Evolutionary conservation across 2,113 vertebrate genomes (phyloP).

Genomic region (Ailurus styani): DNA sequence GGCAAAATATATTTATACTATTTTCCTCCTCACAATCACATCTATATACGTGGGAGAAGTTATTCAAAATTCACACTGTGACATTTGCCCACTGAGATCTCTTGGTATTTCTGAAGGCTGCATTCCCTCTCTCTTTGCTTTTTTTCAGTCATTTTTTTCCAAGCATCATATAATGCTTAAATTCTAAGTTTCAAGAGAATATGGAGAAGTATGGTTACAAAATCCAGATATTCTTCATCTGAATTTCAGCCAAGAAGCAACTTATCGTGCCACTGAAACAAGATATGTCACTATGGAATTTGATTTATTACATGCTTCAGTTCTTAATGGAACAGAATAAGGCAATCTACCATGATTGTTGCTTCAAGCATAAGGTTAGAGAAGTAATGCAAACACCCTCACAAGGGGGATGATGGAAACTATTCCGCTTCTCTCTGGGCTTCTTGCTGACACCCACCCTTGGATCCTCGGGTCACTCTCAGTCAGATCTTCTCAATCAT

Average conservation of each 20-base stretch:
- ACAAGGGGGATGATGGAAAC: slow-evolving; percentile 65
- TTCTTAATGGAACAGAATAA: slow-evolving; percentile 78
- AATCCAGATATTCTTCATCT: slow-evolving; percentile 72
- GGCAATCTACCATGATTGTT: slow-evolving; percentile 79
- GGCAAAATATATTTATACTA: not conserved
- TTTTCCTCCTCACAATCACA: not conserved
- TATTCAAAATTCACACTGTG: not conserved
- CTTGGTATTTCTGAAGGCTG: not conserved
- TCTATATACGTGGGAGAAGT: not conserved
- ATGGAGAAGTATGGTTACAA: slow-evolving; percentile 60
- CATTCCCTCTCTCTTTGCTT: not conserved
- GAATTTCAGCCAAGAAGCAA: slow-evolving; percentile 75
- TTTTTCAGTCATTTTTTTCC: slow-evolving; percentile 23
- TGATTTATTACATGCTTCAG: slow-evolving; percentile 77
- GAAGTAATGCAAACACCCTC: slow-evolving; percentile 74
- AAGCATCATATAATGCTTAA: slow-evolving; percentile 12
- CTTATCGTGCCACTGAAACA: slow-evolving; percentile 71
- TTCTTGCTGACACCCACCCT: slow-evolving; percentile 45
- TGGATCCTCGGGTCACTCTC: slow-evolving; percentile 64
- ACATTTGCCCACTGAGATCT: not conserved
- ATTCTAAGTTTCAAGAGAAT: slow-evolving; percentile 37
- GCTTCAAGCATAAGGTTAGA: slow-evolving; percentile 75
- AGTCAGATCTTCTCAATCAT: slow-evolving; percentile 71
- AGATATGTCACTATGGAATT: slow-evolving; percentile 74
- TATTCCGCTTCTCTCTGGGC: slow-evolving; percentile 31